A percentile compares a stretch with the other conserved stretches of the same genome.
Conservation (phyloP, 2,888 invertebrate genomes). For the Eumerus sabulonum region DNA sequence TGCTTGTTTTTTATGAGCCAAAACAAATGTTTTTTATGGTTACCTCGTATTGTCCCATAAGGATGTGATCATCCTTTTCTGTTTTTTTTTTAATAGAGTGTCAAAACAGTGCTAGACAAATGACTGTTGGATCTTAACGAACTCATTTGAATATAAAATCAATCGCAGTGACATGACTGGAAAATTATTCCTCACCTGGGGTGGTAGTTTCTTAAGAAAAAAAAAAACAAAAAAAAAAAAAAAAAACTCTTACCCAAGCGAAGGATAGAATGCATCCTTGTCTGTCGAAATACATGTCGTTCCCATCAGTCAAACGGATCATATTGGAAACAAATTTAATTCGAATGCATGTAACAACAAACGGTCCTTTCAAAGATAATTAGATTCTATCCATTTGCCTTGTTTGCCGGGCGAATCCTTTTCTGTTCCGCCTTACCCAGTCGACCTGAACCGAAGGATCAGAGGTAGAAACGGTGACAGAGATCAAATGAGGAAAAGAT, state of each 20-base stretch:
- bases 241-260: background rate
- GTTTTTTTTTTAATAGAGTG: conserved; percentile 40
- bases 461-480: too few species aligned
- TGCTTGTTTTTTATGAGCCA: conserved; percentile 33
- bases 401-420: conserved; percentile 29
- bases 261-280: background rate
- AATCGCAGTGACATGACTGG: conserved; percentile 41
- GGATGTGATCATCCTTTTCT: conserved; percentile 14
- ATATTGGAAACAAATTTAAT: conserved; percentile 47
- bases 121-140: conserved; percentile 20
- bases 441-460: conserved; percentile 18
- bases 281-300: conserved; percentile 43
- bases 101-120: conserved; percentile 39
- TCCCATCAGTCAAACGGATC: conserved; percentile 34
- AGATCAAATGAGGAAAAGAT: conserved; percentile 3
- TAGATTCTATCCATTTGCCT: conserved; percentile 29
- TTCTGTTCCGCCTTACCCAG: conserved; percentile 21
- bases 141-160: conserved; percentile 51
- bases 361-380: conserved; percentile 23
- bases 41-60: background rate
- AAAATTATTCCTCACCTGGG: conserved; percentile 29
- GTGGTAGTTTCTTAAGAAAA: conserved; percentile 2
- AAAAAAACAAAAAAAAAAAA: conserved; percentile 2
- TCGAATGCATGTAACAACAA: conserved; percentile 2
- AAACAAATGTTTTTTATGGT: conserved; percentile 10